phyloP scores from a whole-genome alignment of 2,888 invertebrate genomes.

The Cotesia congregata region DNA sequence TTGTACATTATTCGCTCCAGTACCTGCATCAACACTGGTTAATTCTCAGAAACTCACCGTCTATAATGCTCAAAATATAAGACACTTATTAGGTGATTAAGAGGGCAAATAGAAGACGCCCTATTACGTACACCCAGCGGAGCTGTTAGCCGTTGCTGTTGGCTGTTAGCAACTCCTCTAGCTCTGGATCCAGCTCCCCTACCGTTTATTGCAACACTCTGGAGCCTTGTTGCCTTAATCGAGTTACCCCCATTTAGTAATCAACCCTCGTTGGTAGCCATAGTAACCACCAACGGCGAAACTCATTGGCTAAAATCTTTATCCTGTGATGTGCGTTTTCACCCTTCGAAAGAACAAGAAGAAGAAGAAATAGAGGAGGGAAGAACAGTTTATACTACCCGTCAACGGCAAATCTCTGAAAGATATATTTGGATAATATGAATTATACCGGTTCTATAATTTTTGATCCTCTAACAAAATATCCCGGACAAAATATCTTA shows the following conservation, averaged over 20 bases:
- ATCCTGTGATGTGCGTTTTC: conserved; percentile 42
- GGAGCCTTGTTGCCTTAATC: conserved; percentile 60
- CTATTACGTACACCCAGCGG: conserved; percentile 35
- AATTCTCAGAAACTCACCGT: background rate
- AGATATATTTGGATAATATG: too few relatives aligned
- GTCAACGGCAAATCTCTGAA: too few relatives aligned
- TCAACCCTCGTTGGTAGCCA: conserved; percentile 65
- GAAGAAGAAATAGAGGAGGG: too few relatives aligned
- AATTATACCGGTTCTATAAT: too few relatives aligned
- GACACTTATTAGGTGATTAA: conserved; percentile 69
- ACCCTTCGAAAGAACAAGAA: conserved; percentile 26
- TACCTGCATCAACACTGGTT: background rate
- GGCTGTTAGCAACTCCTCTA: background rate
- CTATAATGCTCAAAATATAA: conserved; percentile 1
- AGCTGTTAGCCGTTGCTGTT: conserved; percentile 20
- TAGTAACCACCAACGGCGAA: conserved; percentile 53
- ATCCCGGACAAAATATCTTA: too few relatives aligned
- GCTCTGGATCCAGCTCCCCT: conserved; percentile 5
- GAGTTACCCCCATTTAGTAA: conserved; percentile 69
- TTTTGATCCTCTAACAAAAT: too few relatives aligned
- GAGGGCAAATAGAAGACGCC: conserved; percentile 64
- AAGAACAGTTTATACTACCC: too few relatives aligned
- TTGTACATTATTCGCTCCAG: background rate
- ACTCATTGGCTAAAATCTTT: conserved; percentile 45
- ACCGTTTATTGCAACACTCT: conserved; percentile 30